Percentiles rank a stretch among this genome's conserved stretches.
These are phyloP conservation scores for Athene noctua DNA, from an alignment of 2,113 vertebrate genomes.

Conservation along the genomic window DNA sequence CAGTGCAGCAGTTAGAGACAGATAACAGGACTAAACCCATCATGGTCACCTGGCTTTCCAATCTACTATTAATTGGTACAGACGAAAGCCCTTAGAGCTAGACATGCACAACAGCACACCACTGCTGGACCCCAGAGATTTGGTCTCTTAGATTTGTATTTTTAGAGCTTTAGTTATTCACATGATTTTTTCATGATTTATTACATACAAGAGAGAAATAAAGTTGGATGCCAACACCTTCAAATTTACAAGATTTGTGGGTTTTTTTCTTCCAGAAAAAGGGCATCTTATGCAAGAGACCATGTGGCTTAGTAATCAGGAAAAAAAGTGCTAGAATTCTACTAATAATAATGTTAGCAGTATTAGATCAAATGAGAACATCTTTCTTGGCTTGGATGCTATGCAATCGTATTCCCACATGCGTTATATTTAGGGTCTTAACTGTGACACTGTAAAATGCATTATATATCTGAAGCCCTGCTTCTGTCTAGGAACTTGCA, in stretches of 20 bases:
- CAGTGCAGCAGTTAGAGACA: neutral
- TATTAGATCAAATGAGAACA: neutral
- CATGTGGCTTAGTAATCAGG: neutral
- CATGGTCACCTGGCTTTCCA: neutral
- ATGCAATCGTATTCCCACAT: neutral
- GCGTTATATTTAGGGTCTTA: neutral
- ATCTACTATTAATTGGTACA: constrained; percentile 31
- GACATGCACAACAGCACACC: neutral
- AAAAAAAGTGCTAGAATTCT: neutral
- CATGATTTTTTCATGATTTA: neutral
- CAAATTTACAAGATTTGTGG: neutral
- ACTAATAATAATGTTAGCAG: neutral
- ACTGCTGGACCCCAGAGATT: constrained; percentile 18
- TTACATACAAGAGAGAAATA: neutral
- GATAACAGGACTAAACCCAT: neutral
- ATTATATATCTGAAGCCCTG: neutral
- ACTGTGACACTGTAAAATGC: neutral
- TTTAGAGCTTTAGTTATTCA: constrained; percentile 42
- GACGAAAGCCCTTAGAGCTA: neutral
- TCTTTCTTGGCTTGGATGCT: neutral
- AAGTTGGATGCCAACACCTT: neutral
- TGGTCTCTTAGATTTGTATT: neutral
- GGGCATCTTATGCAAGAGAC: neutral
- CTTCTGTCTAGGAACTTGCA: neutral
- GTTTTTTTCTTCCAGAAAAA: neutral